phyloP scores from a whole-genome alignment of 2,797 vertebrate species.

The Chelonia mydas region DNA sequence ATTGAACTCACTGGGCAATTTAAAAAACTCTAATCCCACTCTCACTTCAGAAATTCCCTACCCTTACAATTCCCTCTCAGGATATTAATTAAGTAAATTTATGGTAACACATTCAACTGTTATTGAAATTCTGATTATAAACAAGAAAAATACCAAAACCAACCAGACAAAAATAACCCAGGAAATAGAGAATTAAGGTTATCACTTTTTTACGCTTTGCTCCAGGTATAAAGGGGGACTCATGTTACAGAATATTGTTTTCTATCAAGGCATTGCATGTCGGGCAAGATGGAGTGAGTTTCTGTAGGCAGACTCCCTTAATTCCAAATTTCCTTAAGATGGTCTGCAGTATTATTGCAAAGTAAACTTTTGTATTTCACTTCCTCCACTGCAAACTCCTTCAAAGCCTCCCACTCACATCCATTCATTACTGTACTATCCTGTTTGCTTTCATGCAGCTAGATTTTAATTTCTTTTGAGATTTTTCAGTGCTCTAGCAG shows the following conservation, averaged over 20 bases:
- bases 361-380: no score
- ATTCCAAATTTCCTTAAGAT: not conserved
- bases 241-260: not conserved
- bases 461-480: no score
- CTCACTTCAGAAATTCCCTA: not conserved
- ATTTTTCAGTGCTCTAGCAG: no score
- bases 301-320: not conserved
- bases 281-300: not conserved
- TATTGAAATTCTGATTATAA: not conserved
- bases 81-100: conserved; percentile 24
- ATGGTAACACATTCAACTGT: not conserved
- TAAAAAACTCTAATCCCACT: not conserved
- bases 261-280: not conserved
- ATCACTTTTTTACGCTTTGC: not conserved
- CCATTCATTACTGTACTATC: no score
- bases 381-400: no score
- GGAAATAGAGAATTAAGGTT: not conserved
- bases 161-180: not conserved
- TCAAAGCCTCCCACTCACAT: no score
- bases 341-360: no score
- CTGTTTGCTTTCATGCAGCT: no score
- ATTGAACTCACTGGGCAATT: not conserved
- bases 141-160: no score
- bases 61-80: not conserved
- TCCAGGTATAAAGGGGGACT: not conserved